Evolutionary conservation across 2,797 vertebrate species (phyloP), one percentile per base, ranked within the genome.

Genomic region (Anguilla pacifica): DNA sequence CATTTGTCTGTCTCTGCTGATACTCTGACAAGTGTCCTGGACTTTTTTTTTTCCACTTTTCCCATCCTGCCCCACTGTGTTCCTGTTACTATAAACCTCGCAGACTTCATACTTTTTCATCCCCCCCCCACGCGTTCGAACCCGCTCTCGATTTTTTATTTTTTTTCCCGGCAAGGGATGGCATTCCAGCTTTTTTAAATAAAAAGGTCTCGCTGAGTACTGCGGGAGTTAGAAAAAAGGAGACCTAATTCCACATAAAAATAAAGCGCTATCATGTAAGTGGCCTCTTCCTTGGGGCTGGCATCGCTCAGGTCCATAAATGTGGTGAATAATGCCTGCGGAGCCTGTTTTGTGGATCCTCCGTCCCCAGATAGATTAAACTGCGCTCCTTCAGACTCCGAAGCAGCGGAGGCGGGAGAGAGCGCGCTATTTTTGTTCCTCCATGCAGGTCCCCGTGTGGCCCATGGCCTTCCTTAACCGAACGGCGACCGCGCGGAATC

Each of bases 1-100:
- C 77, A 81, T 81, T 81, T 81, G 39, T 81, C 39, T 81, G 43
- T 81, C 43, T 81, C 77, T 11, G 43, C 39, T 25, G 39, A 81
- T n/a, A 49, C 77, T 79, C 74, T 81, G 77, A 81, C 77, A 81
- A 81, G 43, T 49, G 77, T 19, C 43, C 43, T 49, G 49, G 6
- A 43, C 19, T 22, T 7, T 49, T 35, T 13, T 35, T 81, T 81
- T 81, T 46, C 15, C 15, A 22, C 31, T 43, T 22, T 43, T 43
- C 6, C 35, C 39, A n/a, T 81, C 77, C 17, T 46, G 77, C 17
- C 43, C 43, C 43, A n/a, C 43, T 46, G 77, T 6, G 3, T n/a
- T 81, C 77, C 77, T 3, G 9, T 43, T 81, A 19, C 17, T 22
- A 3, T 11, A 15, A 81, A 2, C 77, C 43, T 19, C 43, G 43